These are phyloP conservation scores for Cyclina sinensis DNA, from an alignment of 1,140 invertebrate genomes.

Conservation along the genomic window DNA sequence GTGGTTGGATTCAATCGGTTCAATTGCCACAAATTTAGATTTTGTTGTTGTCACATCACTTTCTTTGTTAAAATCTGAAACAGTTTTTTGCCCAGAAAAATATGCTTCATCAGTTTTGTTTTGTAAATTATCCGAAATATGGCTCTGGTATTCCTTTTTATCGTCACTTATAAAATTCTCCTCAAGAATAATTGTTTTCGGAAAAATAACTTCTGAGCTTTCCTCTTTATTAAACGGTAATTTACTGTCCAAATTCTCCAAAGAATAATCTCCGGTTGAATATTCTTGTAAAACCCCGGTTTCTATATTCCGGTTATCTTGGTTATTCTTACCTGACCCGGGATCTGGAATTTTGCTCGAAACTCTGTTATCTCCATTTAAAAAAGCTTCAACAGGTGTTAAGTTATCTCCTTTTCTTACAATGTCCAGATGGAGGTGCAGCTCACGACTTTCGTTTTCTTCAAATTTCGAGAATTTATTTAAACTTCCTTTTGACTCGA, in stretches of 20 bases:
- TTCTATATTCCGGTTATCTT: not conserved
- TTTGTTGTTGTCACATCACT: not conserved
- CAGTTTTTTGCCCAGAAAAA: not conserved
- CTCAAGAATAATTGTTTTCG: not conserved
- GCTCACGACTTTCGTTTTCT: not conserved
- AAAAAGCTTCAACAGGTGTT: not conserved
- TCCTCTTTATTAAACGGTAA: not conserved
- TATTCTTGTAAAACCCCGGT: not conserved
- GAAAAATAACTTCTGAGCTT: not conserved
- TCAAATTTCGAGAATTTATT: too few relatives aligned
- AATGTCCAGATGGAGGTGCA: not conserved
- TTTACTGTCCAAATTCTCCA: not conserved
- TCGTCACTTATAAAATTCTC: not conserved
- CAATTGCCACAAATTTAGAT: not conserved
- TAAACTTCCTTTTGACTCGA: too few relatives aligned
- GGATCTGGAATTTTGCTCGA: not conserved
- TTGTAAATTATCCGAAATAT: not conserved
- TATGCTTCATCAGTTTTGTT: not conserved
- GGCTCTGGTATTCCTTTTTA: not conserved
- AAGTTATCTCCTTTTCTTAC: not conserved
- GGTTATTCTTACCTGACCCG: slow-evolving; percentile 34
- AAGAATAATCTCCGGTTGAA: not conserved
- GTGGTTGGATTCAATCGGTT: not conserved
- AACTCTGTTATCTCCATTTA: slow-evolving; percentile 1
- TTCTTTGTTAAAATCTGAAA: not conserved